Percentiles rank a stretch among this genome's conserved stretches.
Evolutionary conservation across 1,140 invertebrate genomes (phyloP).

Genomic region (Laodelphax striatellus): DNA sequence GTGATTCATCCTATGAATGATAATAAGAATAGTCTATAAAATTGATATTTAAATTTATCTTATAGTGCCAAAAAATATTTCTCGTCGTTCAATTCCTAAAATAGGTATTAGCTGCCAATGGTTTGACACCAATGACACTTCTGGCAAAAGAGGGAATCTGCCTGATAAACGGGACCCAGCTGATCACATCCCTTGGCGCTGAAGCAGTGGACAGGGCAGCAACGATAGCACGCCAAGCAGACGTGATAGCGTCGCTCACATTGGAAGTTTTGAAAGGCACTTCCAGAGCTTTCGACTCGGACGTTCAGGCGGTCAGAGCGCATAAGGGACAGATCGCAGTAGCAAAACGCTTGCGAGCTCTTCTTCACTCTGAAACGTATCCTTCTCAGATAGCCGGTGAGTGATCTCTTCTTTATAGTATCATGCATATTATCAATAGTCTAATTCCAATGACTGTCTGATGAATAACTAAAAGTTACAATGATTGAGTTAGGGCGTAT

Average conservation of each 20-base stretch:
- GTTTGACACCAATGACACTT: conserved; percentile 45
- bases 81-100: no score
- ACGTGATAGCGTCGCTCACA: conserved; percentile 43
- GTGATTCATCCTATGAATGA: no score
- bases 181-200: conserved; percentile 57
- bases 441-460: no score
- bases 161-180: conserved; percentile 63
- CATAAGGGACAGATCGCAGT: conserved; percentile 55
- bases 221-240: conserved; percentile 45
- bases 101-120: conserved; percentile 12
- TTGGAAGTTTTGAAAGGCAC: conserved; percentile 63
- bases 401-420: background rate
- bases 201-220: conserved; percentile 52
- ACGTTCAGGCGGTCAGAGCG: conserved; percentile 52
- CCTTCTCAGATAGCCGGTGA: conserved; percentile 57
- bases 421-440: no score
- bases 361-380: conserved; percentile 54
- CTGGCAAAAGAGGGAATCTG: conserved; percentile 60
- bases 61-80: no score
- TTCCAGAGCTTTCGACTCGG: conserved; percentile 55
- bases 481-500: no score
- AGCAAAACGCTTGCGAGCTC: conserved; percentile 37
- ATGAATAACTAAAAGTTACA: no score
- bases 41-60: no score
- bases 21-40: no score